phyloP scores from a whole-genome alignment of 2,888 invertebrate genomes.

The Drosophila monieri region DNA sequence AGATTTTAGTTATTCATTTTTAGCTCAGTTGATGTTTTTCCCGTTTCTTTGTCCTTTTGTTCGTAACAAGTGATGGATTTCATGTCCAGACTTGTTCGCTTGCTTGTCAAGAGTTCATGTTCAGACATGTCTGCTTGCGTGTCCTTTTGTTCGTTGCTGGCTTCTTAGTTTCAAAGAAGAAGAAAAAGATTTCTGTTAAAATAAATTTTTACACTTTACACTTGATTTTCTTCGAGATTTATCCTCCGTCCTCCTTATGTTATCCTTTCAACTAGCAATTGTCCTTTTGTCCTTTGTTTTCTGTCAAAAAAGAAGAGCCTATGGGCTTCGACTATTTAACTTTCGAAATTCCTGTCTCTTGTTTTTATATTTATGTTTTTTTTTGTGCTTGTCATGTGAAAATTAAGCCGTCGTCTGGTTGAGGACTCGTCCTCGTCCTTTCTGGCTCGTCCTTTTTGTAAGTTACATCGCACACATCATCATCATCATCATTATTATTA shows the following conservation, averaged over 20 bases:
- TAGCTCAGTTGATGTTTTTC: no score
- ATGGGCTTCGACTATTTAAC: not conserved
- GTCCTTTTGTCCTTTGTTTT: not conserved
- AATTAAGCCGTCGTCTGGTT: slow-evolving; percentile 66
- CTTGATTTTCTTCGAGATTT: no score
- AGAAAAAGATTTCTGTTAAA: no score
- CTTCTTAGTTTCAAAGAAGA: no score
- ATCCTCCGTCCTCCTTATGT: no score
- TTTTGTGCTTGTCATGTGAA: slow-evolving; percentile 70
- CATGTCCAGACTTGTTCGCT: no score
- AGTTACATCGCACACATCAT: slow-evolving; percentile 10
- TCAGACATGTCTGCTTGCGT: no score
- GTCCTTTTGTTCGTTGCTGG: no score
- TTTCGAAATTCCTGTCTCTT: not conserved
- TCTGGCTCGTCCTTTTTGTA: slow-evolving; percentile 2
- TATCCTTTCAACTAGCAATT: not conserved
- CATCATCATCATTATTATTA: slow-evolving; percentile 39
- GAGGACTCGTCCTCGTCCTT: not conserved
- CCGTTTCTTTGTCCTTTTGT: not conserved
- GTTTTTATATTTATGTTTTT: slow-evolving; percentile 24
- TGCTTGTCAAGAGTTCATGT: no score
- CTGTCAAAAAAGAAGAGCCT: not conserved
- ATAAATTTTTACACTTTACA: no score
- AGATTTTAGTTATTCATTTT: no score
- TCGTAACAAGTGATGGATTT: no score